Conservation (phyloP, 2,888 invertebrate genomes). For the Bedellia somnulentella region DNA sequence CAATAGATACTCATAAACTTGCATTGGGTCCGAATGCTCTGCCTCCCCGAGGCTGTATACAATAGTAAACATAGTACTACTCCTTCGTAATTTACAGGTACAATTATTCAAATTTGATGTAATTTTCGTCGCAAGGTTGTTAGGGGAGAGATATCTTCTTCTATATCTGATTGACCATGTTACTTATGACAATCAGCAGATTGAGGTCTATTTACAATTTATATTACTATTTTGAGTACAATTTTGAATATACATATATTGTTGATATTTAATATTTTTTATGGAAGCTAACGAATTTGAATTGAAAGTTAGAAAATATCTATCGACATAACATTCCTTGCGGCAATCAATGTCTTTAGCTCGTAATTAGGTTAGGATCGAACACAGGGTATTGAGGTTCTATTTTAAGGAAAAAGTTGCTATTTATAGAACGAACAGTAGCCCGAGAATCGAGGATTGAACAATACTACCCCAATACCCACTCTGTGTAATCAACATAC, state of each 20-base stretch:
- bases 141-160: conserved; percentile 21
- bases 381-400: conserved; percentile 61
- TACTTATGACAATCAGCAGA: conserved; percentile 15
- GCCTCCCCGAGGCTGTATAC: conserved; percentile 37
- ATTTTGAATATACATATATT: too few relatives aligned
- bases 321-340: too few relatives aligned
- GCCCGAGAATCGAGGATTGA: conserved; percentile 25
- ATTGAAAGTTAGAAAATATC: too few relatives aligned
- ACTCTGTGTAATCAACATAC: conserved; percentile 30
- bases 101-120: conserved; percentile 52
- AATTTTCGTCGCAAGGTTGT: conserved; percentile 54
- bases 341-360: conserved; percentile 54
- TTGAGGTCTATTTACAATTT: too few relatives aligned
- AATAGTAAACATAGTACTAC: too few relatives aligned
- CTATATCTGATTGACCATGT: conserved; percentile 1
- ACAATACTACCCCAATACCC: conserved; percentile 60
- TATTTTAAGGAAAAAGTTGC: conserved; percentile 50
- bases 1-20: conserved; percentile 15
- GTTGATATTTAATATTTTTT: too few relatives aligned
- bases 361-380: conserved; percentile 51
- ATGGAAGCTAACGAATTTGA: too few relatives aligned
- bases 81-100: conserved; percentile 53
- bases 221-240: too few relatives aligned
- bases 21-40: conserved; percentile 33
- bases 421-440: conserved; percentile 37